These are phyloP conservation scores for Diorhabda sublineata DNA, from an alignment of 1,140 invertebrate species.

Conservation along the genomic window DNA sequence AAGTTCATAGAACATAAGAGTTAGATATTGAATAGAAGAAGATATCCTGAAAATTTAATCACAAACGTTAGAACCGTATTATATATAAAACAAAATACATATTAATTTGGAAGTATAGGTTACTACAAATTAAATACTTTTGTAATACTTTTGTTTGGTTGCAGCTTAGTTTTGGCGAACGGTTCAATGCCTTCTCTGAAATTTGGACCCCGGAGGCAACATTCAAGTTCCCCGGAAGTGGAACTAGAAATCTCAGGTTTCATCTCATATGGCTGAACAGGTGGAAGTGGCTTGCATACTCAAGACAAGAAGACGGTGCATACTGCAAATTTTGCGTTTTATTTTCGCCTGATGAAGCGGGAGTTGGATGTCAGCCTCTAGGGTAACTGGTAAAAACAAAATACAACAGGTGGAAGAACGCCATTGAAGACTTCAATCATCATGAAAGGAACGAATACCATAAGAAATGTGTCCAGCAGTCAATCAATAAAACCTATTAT, in stretches of 20 bases:
- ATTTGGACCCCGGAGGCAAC: too few species aligned
- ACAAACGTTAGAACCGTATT: too few species aligned
- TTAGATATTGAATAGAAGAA: too few species aligned
- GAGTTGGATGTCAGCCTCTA: background rate
- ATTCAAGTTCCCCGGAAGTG: too few species aligned
- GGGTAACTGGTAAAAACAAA: background rate
- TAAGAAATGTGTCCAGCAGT: background rate
- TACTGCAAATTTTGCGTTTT: conserved; percentile 1
- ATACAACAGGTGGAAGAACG: background rate
- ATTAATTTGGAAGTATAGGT: too few species aligned
- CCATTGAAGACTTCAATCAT: background rate
- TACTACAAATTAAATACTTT: too few species aligned
- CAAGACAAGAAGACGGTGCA: background rate
- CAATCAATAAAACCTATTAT: conserved; percentile 12
- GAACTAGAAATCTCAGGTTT: background rate
- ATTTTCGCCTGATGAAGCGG: background rate
- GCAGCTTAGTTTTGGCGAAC: too few species aligned
- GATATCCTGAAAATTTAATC: too few species aligned
- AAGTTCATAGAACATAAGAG: too few species aligned
- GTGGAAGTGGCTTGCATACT: background rate
- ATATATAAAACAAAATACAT: too few species aligned
- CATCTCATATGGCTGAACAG: background rate
- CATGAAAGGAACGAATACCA: background rate
- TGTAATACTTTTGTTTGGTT: too few species aligned
- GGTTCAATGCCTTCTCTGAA: too few species aligned